phyloP scores from a whole-genome alignment of 2,888 invertebrate genomes.

The Lomographa bimaculata region DNA sequence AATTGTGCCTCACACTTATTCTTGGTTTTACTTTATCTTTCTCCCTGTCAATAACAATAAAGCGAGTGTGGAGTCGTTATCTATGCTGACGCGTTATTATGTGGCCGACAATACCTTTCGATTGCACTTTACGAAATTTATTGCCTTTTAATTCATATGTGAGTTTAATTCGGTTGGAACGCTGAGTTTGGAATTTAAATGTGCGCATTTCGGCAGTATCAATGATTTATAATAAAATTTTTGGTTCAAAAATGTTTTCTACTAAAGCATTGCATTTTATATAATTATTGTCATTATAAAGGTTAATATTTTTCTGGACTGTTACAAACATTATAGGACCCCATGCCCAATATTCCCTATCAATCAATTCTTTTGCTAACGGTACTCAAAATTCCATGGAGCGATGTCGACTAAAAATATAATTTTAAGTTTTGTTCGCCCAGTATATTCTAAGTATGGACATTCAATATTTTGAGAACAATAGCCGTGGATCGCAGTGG shows the following conservation, averaged over 20 bases:
- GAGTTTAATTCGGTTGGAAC: slow-evolving; percentile 36
- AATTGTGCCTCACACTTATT: slow-evolving; percentile 15
- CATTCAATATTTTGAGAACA: too few species aligned
- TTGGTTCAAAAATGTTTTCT: not conserved
- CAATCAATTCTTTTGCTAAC: too few species aligned
- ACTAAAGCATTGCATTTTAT: too few species aligned
- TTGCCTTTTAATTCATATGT: slow-evolving; percentile 35
- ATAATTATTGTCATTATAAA: too few species aligned
- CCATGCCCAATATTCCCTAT: too few species aligned
- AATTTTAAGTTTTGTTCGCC: too few species aligned
- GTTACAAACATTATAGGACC: too few species aligned
- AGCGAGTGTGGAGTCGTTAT: slow-evolving; percentile 36
- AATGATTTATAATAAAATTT: not conserved
- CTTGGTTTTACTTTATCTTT: slow-evolving; percentile 39
- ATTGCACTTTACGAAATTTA: slow-evolving; percentile 38
- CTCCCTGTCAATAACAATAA: slow-evolving; percentile 49
- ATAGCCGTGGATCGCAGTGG: too few species aligned
- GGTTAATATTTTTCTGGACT: too few species aligned
- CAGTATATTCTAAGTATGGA: too few species aligned
- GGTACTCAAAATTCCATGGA: too few species aligned
- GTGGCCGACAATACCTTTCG: slow-evolving; percentile 35
- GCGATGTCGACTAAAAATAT: too few species aligned
- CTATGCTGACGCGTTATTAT: slow-evolving; percentile 26
- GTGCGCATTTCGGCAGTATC: not conserved
- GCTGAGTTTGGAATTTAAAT: slow-evolving; percentile 24